Evolutionary conservation across 2,888 invertebrate species (phyloP), one percentile per base, ranked within the genome.

Genomic region (Lepidocyrtinus sp.): DNA sequence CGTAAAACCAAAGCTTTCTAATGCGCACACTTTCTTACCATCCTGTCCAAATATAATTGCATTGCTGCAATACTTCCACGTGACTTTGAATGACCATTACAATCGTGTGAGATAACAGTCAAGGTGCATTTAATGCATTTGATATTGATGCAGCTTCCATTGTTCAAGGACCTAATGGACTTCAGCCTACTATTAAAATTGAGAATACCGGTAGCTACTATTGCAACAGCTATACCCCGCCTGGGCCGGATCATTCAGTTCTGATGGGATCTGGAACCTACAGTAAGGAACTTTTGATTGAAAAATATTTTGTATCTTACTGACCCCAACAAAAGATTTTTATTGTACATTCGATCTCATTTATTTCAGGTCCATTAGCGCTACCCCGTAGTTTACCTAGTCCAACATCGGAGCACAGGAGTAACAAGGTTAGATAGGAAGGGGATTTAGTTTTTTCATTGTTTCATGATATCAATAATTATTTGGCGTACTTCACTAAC

Each of bases 141-240:
- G 80, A 82, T 88, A 87, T 87, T 89, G 88, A 92, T 92, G 87
- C 92, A 97, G 97, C 96, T 87, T 97, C 97, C 88, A 97, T 98
- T 89, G 93, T 97, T 89, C 96, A 95, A 90, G 96, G 96, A 90
- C 92, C 94, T 85, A 94, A 91, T 87, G 90, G 90, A 77, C 88
- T 89, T 87, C 89, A 93, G 91, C 88, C 93, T 90, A 92, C 92
- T 87, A 94, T 95, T 88, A 94, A 94, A 90, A 91, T 95, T 89
- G 95, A 95, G 90, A 94, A 93, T 89, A 92, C 94, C 86, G 91
- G 93, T 87, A 85, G 84, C 83, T 85, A 85, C 83, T 94, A 94
- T 89, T 94, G 94, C 90, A 93, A 92, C 89, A 94, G 93, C 90
- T 95, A 95, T 90, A 92, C 94, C 87, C 91, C 93, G 87, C 92